Conservation (phyloP, 2,113 vertebrate species). For the Muntiacus reevesi region DNA sequence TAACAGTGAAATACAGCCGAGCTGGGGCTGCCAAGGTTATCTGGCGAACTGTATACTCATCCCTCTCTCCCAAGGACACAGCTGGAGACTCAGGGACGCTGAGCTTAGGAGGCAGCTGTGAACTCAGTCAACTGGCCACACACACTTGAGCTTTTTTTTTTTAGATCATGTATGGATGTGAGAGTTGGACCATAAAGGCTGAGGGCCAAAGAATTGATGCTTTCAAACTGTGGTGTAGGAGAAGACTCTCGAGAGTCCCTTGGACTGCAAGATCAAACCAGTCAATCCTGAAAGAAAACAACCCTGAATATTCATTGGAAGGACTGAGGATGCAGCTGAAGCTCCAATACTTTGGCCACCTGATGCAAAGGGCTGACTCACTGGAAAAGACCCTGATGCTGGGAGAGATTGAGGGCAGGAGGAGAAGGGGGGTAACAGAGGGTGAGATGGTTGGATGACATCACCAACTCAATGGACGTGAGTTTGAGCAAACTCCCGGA, state of each 20-base stretch:
- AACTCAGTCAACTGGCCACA: background rate
- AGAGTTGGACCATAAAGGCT: background rate
- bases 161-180: background rate
- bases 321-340: background rate
- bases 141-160: background rate
- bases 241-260: background rate
- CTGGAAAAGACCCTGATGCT: background rate
- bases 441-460: background rate
- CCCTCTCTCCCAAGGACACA: background rate
- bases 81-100: background rate
- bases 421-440: background rate
- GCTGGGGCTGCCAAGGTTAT: background rate
- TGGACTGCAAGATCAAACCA: background rate
- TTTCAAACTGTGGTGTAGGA: background rate
- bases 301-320: background rate
- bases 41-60: accelerated
- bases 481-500: background rate
- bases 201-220: background rate
- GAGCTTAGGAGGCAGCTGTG: background rate
- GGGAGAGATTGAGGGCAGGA: background rate
- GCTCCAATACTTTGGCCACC: background rate
- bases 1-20: background rate
- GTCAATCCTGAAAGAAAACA: background rate
- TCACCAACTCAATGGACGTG: background rate
- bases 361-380: background rate